phyloP scores from a whole-genome alignment of 2,113 vertebrate species.

The Limnothrissa miodon region DNA sequence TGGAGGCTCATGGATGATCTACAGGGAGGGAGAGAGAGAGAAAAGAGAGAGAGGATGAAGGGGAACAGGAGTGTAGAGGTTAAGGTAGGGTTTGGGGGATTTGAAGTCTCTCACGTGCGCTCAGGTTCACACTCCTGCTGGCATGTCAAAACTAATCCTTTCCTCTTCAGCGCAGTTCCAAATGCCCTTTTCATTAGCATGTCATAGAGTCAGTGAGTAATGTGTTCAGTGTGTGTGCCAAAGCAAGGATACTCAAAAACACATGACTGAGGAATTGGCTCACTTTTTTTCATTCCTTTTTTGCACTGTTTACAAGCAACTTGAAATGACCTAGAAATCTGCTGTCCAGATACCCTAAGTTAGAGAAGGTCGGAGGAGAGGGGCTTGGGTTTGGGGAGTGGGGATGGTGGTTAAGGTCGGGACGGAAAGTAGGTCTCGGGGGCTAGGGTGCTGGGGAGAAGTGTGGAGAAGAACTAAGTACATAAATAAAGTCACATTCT shows the following conservation, averaged over 20 bases:
- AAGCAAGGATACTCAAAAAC: constrained; percentile 52
- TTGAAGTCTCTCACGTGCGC: not conserved
- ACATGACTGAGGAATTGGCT: constrained; percentile 53
- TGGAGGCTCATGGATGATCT: constrained; percentile 77
- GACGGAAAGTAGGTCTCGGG: no score
- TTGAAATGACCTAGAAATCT: constrained; percentile 66
- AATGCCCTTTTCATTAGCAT: constrained; percentile 5
- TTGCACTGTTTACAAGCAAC: constrained; percentile 48
- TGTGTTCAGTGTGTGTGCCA: constrained; percentile 45
- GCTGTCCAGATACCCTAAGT: constrained; percentile 58
- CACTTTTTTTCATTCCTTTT: constrained; percentile 25
- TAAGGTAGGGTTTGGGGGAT: not conserved
- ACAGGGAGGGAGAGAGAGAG: constrained; percentile 25
- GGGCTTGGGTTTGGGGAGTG: not conserved
- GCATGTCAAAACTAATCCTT: constrained; percentile 7
- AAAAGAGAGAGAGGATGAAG: not conserved
- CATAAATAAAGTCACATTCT: constrained; percentile 19
- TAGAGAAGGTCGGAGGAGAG: constrained; percentile 26
- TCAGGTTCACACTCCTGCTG: constrained; percentile 7
- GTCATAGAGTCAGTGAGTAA: constrained; percentile 36
- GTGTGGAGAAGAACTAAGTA: not conserved
- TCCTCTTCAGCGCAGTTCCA: not conserved
- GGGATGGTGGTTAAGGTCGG: constrained; percentile 6
- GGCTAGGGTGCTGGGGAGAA: constrained; percentile 10
- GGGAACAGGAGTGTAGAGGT: not conserved